These are phyloP conservation scores for Physocephala rufipes DNA, from an alignment of 2,888 invertebrate species.

Conservation along the genomic window DNA sequence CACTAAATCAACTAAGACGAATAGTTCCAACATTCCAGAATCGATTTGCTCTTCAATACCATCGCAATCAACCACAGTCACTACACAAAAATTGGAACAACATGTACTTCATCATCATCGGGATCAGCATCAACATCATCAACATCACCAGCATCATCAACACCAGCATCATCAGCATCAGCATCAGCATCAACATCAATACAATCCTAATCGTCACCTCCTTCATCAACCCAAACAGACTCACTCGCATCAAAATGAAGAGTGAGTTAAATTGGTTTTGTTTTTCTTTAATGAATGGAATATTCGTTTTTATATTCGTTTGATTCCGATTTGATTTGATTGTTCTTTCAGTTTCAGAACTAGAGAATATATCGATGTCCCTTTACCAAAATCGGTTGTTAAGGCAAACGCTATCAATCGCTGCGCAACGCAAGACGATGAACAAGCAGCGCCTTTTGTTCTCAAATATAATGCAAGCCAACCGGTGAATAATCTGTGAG, in stretches of 20 bases:
- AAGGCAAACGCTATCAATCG: slow-evolving; percentile 51
- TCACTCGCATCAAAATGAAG: slow-evolving; percentile 35
- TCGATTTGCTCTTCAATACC: slow-evolving; percentile 61
- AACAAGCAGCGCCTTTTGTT: slow-evolving; percentile 55
- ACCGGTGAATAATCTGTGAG: slow-evolving; percentile 60
- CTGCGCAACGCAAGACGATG: slow-evolving; percentile 43
- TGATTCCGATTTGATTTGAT: background rate
- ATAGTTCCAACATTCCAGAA: slow-evolving; percentile 54
- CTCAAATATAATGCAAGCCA: slow-evolving; percentile 62
- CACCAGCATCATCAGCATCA: slow-evolving; percentile 53
- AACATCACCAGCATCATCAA: slow-evolving; percentile 44
- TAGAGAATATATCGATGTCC: slow-evolving; percentile 66
- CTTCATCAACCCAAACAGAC: slow-evolving; percentile 41
- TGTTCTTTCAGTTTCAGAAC: slow-evolving; percentile 55
- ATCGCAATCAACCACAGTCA: slow-evolving; percentile 59
- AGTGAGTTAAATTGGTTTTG: slow-evolving; percentile 45
- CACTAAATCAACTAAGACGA: slow-evolving; percentile 50
- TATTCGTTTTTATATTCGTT: background rate
- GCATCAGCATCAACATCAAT: slow-evolving; percentile 43
- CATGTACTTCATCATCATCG: slow-evolving; percentile 54
- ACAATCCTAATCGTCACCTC: slow-evolving; percentile 43
- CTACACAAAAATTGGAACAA: slow-evolving; percentile 57
- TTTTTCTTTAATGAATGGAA: background rate
- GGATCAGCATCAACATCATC: slow-evolving; percentile 53
- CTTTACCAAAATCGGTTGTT: slow-evolving; percentile 64